Percentiles rank a stretch among this genome's conserved stretches.
phyloP scores from a whole-genome alignment of 2,113 vertebrate species.

The Pelecanus crispus region DNA sequence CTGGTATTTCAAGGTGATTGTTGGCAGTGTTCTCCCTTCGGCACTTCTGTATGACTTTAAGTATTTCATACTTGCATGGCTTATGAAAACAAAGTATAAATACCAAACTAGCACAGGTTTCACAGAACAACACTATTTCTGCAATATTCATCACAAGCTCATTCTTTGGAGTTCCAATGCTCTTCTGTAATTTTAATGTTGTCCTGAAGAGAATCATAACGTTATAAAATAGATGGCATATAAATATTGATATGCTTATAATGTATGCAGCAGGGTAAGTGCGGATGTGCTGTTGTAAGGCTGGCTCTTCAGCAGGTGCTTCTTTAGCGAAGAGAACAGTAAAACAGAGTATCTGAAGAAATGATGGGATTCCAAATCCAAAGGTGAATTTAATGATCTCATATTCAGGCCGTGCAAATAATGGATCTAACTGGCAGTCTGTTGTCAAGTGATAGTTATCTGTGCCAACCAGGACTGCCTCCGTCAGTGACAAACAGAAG shows the following conservation, averaged over 20 bases:
- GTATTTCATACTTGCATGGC: conserved; percentile 57
- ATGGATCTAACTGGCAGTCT: conserved; percentile 70
- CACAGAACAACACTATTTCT: conserved; percentile 73
- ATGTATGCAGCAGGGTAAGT: background rate
- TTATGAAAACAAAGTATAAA: conserved; percentile 65
- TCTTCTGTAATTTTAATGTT: background rate
- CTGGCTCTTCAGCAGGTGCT: background rate
- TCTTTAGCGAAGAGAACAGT: conserved; percentile 2
- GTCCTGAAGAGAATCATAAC: conserved; percentile 61
- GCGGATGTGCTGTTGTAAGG: conserved; percentile 15
- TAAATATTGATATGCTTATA: background rate
- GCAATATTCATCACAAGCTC: conserved; percentile 69
- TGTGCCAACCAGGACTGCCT: conserved; percentile 64
- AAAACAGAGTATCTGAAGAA: conserved; percentile 57
- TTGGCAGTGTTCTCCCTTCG: background rate
- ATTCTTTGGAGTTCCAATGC: background rate
- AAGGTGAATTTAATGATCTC: conserved; percentile 72
- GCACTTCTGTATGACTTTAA: conserved; percentile 10
- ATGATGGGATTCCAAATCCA: conserved; percentile 65
- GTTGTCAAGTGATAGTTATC: background rate
- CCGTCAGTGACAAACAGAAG: conserved; percentile 52
- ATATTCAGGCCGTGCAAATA: conserved; percentile 58
- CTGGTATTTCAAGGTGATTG: background rate
- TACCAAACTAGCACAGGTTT: conserved; percentile 68
- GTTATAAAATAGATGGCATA: conserved; percentile 71